Conservation (phyloP, 2,113 vertebrate genomes). For the Proteles cristata region DNA sequence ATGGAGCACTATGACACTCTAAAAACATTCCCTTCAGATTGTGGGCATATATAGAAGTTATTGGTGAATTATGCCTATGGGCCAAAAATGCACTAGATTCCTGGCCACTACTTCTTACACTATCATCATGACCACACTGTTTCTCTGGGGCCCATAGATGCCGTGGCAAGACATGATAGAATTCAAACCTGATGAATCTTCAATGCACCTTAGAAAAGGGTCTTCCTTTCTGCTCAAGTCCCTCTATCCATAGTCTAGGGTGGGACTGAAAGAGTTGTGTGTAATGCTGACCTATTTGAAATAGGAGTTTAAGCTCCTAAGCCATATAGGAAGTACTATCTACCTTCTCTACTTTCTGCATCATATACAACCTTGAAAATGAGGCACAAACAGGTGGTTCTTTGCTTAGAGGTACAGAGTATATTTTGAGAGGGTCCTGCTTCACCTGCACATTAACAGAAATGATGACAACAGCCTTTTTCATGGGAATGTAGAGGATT, state of each 20-base stretch:
- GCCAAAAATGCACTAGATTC: neutral
- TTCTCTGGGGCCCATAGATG: neutral
- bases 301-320: neutral
- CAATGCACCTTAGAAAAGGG: neutral
- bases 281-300: neutral
- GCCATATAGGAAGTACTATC: neutral
- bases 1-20: neutral
- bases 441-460: conserved; percentile 1
- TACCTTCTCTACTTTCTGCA: neutral
- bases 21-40: neutral
- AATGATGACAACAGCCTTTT: neutral
- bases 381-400: conserved; percentile 2
- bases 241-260: neutral
- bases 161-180: neutral
- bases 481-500: neutral
- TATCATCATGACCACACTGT: neutral
- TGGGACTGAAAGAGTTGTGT: neutral
- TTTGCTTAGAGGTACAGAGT: conserved; percentile 51
- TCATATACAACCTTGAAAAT: neutral
- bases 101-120: neutral
- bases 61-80: neutral
- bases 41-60: neutral
- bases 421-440: conserved; percentile 60
- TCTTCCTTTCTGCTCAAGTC: conserved; percentile 17
- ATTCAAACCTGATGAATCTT: conserved; percentile 32